phyloP scores from a whole-genome alignment of 2,797 vertebrate species.

The Sebastes iracundus region DNA sequence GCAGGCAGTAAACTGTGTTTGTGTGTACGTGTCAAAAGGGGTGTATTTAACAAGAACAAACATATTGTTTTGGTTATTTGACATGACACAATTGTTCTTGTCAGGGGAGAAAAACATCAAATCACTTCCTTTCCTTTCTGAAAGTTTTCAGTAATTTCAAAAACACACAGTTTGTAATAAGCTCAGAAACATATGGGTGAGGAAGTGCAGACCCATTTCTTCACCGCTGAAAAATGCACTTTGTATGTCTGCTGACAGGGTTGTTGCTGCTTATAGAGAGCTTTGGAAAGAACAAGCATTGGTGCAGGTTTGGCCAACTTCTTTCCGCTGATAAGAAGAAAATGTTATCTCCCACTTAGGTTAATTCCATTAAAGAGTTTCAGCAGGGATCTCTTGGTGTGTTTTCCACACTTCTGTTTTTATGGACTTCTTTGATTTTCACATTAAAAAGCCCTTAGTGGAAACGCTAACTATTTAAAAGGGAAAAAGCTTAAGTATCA shows the following conservation, averaged over 20 bases:
- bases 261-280: neutral
- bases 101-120: conserved; percentile 25
- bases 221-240: conserved; percentile 10
- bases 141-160: conserved; percentile 19
- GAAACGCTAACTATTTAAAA: neutral
- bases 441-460: neutral
- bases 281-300: neutral
- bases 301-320: neutral
- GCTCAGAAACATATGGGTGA: conserved; percentile 24
- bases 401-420: neutral
- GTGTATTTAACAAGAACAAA: conserved; percentile 55
- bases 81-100: conserved; percentile 45
- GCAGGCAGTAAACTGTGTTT: conserved; percentile 52
- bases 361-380: neutral
- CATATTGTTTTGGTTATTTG: conserved; percentile 57
- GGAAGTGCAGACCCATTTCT: neutral
- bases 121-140: conserved; percentile 17
- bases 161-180: conserved; percentile 37
- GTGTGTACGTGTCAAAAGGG: conserved; percentile 42
- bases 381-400: neutral
- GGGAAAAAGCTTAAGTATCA: neutral
- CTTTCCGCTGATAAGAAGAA: neutral
- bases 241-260: conserved; percentile 13
- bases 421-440: neutral
- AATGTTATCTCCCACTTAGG: neutral